These are phyloP conservation scores for Balearica regulorum DNA, from an alignment of 2,797 vertebrate genomes.

Conservation along the genomic window DNA sequence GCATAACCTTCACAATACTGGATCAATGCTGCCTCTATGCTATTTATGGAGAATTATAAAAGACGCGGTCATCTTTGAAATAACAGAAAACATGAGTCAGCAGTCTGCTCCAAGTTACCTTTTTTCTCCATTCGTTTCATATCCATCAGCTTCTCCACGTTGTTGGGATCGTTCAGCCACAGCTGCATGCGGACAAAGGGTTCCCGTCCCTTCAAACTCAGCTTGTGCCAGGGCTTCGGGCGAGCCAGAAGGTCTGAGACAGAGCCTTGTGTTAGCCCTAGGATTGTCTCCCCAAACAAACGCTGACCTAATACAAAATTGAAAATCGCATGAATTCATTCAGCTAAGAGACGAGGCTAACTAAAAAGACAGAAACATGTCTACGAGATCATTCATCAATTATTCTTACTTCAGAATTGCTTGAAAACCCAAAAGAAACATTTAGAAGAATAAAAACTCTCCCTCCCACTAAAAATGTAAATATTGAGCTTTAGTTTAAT, in stretches of 20 bases:
- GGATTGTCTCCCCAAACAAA: constrained; percentile 97
- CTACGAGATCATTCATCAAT: background rate
- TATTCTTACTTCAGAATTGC: constrained; percentile 19
- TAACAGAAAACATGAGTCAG: background rate
- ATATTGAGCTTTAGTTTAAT: constrained; percentile 24
- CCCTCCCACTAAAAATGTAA: background rate
- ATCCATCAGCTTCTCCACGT: constrained; percentile 98
- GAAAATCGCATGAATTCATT: constrained; percentile 17
- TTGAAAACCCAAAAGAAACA: constrained; percentile 4
- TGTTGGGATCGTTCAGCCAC: constrained; percentile 96
- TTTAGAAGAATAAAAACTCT: background rate
- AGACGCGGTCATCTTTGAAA: background rate
- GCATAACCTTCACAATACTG: background rate
- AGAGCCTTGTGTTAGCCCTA: constrained; percentile 97
- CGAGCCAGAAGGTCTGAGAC: constrained; percentile 98
- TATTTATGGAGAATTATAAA: background rate
- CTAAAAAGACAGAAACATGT: background rate
- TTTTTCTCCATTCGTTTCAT: constrained; percentile 99
- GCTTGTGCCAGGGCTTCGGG: constrained; percentile 99
- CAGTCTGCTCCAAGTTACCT: constrained; percentile 76
- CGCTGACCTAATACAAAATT: constrained; percentile 83
- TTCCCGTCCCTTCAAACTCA: constrained; percentile 97
- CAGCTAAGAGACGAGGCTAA: background rate
- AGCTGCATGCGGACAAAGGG: constrained; percentile 99
- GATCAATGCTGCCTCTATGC: background rate